Percentiles rank a stretch among this genome's conserved stretches.
Conservation (phyloP, 92 coral and sea anemone species). For the Pocillopora meandrina region DNA sequence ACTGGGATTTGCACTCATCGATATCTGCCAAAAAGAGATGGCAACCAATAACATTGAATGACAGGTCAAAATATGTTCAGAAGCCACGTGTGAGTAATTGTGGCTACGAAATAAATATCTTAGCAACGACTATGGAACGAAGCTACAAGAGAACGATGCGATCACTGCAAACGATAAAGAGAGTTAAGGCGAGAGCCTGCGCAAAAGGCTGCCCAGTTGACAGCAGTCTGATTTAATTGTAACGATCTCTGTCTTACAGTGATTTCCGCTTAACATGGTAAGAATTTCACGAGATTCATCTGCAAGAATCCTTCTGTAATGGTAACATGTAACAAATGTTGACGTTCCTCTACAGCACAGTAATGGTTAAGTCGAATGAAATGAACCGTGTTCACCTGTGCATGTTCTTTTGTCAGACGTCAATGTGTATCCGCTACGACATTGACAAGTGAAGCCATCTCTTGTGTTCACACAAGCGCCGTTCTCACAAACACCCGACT, state of each 20-base stretch:
- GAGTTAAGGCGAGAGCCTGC: too few species aligned
- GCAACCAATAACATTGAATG: not conserved
- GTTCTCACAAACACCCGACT: conserved; percentile 61
- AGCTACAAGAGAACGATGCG: too few species aligned
- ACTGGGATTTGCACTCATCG: conserved; percentile 70
- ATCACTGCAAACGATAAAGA: too few species aligned
- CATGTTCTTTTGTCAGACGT: conserved; percentile 45
- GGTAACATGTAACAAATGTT: too few species aligned
- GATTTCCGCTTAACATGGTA: too few species aligned
- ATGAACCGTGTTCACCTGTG: conserved; percentile 28
- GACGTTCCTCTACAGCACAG: not conserved
- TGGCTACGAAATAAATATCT: not conserved
- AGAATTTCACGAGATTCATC: too few species aligned
- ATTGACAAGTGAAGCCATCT: conserved; percentile 64
- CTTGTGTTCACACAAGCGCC: conserved; percentile 65
- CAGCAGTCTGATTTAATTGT: too few species aligned
- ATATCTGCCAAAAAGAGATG: conserved; percentile 50
- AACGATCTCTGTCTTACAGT: too few species aligned
- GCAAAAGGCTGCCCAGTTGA: too few species aligned
- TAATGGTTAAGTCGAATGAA: not conserved
- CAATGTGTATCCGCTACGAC: conserved; percentile 54
- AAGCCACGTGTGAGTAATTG: too few species aligned
- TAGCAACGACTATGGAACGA: not conserved
- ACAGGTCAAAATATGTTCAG: not conserved
- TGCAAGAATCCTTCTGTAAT: too few species aligned